Evolutionary conservation across 2,113 vertebrate species (phyloP), one percentile per base, ranked within the genome.

Genomic region (Mesitornis unicolor): DNA sequence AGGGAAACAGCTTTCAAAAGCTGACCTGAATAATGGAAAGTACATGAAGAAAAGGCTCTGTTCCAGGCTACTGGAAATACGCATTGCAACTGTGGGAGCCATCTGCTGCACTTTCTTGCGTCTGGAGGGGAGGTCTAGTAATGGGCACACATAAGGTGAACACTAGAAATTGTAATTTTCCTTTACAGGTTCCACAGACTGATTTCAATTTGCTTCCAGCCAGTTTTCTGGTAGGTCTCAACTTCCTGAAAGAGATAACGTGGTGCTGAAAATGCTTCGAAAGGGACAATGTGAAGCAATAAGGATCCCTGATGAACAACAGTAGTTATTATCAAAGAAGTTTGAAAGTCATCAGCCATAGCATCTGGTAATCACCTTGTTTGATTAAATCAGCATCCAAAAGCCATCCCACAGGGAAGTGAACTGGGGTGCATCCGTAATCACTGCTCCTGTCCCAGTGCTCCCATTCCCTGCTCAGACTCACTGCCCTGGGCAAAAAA

Each of bases 401-500:
- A 87, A 75, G 11, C 38, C 19, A 53, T 18, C 5, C 12, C 38
- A 48, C 5, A 40, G 5, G 9, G 31, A 61, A 45, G 42, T 18
- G 16, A 88, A 45, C 16, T 21, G 28, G 28, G 2, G 6, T 57
- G 5, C 42, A 53, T 10, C 16, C 12, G 9, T 35, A n/a, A 43
- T 19, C 21, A 26, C 3, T 3, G 1, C 6, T 76, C 42, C 13
- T 17, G 14, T n/a, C 15, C 4, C 48, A 59, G 18, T 1, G 4
- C 10, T 56, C 8, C 18, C 13, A 19, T 16, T 48, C 9, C 20
- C 18, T 47, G 17, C 26, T 78, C n/a, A 83, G 36, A 47, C n/a
- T 61, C 51, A 78, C 24, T 81, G 38, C 24, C 69, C 54, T 36
- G 10, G 53, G 18, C n/a, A 59, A 71, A 61, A 70, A 61, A 83